Base-by-base conservation (phyloP, 2,797 vertebrate genomes). In the Macrochelys suwanniensis region DNA sequence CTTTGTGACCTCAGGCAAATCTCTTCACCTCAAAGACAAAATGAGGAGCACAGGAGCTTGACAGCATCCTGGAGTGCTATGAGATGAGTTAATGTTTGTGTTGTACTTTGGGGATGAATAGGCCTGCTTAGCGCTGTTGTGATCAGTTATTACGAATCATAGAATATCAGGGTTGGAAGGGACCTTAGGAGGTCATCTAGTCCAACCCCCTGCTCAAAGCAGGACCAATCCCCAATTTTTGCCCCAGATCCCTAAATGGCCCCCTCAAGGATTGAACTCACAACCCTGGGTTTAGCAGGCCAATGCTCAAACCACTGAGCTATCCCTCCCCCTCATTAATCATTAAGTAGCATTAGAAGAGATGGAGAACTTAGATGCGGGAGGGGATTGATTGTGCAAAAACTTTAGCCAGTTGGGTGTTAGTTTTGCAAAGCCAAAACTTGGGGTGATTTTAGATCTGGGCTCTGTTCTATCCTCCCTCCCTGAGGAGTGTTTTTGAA, bases 311-410 rank as follows among this genome's bases (percentile, higher is more conserved):
- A n/a, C n/a, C n/a, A n/a, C n/a, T n/a, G n/a, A n/a, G n/a, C n/a
- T n/a, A n/a, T n/a, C n/a, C n/a, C n/a, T n/a, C n/a, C n/a, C n/a
- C n/a, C n/a, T n/a, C n/a, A n/a, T n/a, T n/a, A n/a, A n/a, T n/a
- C 74, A 77, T 16, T 31, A 77, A 49, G 26, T 16, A 7, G 45
- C 74, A 71, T 23, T 42, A 45, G 15, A 76, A 45, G 50, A 76
- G 37, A 56, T 17, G 23, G 42, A 86, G 6, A 68, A n/a, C 28
- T 31, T 76, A 57, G n/a, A 42, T 17, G 4, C 21, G 37, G n/a
- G 42, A 31, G 21, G 51, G 56, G 37, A 23, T 7, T 3, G 5
- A 23, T 11, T 7, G 6, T 26, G 50, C 0, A 0, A 59, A 54
- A 54, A 61, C 17, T 33, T 68, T 21, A 78, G 21, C 83, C 11